Evolutionary conservation across 2,888 invertebrate genomes (phyloP).

Genomic region (Elaeidobius kamerunicus): DNA sequence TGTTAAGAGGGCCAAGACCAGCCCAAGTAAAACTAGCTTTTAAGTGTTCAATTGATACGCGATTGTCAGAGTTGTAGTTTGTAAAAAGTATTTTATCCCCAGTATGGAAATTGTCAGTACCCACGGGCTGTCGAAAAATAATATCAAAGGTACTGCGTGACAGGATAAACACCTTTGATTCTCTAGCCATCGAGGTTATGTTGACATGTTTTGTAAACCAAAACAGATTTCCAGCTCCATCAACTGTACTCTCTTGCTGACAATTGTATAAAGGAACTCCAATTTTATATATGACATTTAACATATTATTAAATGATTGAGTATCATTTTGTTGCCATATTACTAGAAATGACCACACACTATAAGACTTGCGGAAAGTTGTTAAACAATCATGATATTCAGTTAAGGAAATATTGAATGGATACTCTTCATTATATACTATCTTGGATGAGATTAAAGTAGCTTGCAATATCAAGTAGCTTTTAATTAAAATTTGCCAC

Average conservation of each 20-base stretch:
- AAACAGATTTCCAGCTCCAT: background rate
- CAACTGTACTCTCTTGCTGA: background rate
- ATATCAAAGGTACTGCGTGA: constrained; percentile 6
- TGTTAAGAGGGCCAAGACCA: too few species aligned
- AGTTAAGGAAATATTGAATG: background rate
- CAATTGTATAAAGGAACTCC: constrained; percentile 14
- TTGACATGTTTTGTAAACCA: background rate
- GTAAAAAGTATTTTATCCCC: constrained; percentile 21
- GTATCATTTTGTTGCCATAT: background rate
- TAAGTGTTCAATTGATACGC: constrained; percentile 2
- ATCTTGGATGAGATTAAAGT: background rate
- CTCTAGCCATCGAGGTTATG: background rate
- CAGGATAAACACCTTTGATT: constrained; percentile 19
- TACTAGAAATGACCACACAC: constrained; percentile 15
- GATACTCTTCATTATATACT: background rate
- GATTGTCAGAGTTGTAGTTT: constrained; percentile 4
- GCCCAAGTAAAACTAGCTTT: too few species aligned
- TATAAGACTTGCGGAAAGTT: constrained; percentile 6
- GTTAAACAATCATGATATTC: constrained; percentile 6
- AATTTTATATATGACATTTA: constrained; percentile 10
- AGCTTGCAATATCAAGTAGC: background rate
- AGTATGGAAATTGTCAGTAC: constrained; percentile 2
- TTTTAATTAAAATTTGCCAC: background rate
- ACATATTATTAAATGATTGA: constrained; percentile 6
- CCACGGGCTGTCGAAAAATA: background rate